Conservation (phyloP, 2,888 invertebrate species). For the Eristalis intricaria region DNA sequence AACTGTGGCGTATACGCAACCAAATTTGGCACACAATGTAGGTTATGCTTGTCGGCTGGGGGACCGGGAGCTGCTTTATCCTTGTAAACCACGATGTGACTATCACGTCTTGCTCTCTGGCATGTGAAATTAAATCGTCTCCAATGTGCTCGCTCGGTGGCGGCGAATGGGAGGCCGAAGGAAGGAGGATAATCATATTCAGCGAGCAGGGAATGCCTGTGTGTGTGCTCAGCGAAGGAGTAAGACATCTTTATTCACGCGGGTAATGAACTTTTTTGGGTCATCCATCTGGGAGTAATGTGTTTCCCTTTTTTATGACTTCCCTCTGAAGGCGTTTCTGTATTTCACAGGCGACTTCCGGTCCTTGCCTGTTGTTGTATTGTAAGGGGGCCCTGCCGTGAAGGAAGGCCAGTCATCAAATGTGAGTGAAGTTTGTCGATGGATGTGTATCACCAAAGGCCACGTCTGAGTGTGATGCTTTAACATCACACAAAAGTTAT, state of each 20-base stretch:
- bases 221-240: conserved; percentile 3
- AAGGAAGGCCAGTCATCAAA: conserved; percentile 10
- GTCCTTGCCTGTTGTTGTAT: background rate
- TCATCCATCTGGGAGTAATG: conserved; percentile 58
- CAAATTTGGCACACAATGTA: background rate
- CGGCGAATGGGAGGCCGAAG: background rate
- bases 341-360: background rate
- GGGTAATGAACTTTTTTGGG: conserved; percentile 66
- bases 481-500: conserved; percentile 19
- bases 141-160: no score
- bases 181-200: conserved; percentile 6
- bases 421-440: conserved; percentile 11
- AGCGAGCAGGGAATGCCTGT: background rate
- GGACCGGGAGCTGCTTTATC: background rate
- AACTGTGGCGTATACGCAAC: conserved; percentile 51
- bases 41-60: background rate
- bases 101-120: conserved; percentile 23
- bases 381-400: background rate
- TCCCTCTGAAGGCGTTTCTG: background rate
- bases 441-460: background rate
- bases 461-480: background rate
- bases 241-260: conserved; percentile 52
- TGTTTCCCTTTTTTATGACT: conserved; percentile 24
- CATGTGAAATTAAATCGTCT: conserved; percentile 24
- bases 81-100: conserved; percentile 21